Conservation (phyloP, 2,888 invertebrate species). For the Ormia ochracea region DNA sequence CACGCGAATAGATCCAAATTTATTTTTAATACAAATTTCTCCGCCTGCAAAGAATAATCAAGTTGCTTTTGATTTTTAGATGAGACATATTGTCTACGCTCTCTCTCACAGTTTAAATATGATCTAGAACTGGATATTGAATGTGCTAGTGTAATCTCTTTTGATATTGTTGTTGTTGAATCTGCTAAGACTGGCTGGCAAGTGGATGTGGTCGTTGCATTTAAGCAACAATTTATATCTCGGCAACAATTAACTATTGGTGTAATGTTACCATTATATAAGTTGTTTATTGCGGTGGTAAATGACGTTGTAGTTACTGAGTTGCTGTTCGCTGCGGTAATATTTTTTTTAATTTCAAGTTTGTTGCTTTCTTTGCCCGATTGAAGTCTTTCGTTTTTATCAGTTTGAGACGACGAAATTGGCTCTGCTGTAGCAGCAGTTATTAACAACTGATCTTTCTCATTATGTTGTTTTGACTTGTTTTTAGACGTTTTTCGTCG, state of each 20-base stretch:
- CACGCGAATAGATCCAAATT: constrained; percentile 87
- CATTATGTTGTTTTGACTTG: constrained; percentile 65
- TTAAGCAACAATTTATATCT: constrained; percentile 72
- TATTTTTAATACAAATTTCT: constrained; percentile 79
- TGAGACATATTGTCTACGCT: neutral
- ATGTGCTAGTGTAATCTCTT: constrained; percentile 25
- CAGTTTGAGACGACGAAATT: constrained; percentile 47
- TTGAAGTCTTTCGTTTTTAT: constrained; percentile 75
- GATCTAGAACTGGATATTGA: constrained; percentile 49
- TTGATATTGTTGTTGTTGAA: constrained; percentile 21
- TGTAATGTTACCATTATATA: constrained; percentile 58
- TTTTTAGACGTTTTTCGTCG: constrained; percentile 69
- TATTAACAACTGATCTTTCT: constrained; percentile 43
- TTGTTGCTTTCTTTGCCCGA: constrained; percentile 68
- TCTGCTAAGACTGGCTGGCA: constrained; percentile 28
- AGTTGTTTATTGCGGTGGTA: constrained; percentile 44
- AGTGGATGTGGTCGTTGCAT: constrained; percentile 59
- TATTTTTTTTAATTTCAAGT: constrained; percentile 65
- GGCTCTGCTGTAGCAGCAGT: neutral
- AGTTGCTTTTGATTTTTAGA: neutral
- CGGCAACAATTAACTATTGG: constrained; percentile 68
- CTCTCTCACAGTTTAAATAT: neutral
- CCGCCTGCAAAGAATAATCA: constrained; percentile 43
- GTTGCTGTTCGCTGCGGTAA: constrained; percentile 54
- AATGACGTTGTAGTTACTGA: constrained; percentile 45